Percentiles rank a stretch among this genome's conserved stretches.
Conservation (phyloP, 35 echinoderm and acorn worm species). For the Apostichopus parvimensis region DNA sequence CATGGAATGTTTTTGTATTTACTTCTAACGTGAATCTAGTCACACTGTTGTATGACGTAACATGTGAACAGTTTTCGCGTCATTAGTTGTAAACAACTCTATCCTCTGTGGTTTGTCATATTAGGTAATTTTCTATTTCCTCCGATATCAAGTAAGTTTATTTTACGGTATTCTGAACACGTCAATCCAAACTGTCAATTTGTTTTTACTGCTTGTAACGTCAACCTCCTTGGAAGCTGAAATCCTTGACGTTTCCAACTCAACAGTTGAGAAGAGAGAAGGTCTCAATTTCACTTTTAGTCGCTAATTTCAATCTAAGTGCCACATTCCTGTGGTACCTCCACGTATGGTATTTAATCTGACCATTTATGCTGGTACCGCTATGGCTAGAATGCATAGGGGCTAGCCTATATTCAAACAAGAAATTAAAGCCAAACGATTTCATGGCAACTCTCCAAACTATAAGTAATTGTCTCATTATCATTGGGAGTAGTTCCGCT, state of each 20-base stretch:
- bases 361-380: too few species aligned
- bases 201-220: conserved; percentile 13
- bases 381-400: too few species aligned
- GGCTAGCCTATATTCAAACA: too few species aligned
- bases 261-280: neutral
- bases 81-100: neutral
- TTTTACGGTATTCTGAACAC: conserved; percentile 17
- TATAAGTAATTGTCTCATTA: too few species aligned
- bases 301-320: neutral
- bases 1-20: too few species aligned
- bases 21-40: neutral
- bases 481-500: too few species aligned
- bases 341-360: too few species aligned
- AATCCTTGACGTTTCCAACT: neutral
- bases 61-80: neutral
- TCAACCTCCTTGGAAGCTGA: neutral
- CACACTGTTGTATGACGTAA: neutral
- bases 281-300: conserved; percentile 29
- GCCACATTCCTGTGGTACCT: neutral
- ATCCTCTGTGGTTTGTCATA: neutral
- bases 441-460: too few species aligned
- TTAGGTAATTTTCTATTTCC: conserved; percentile 14
- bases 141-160: neutral
- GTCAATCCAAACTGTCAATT: conserved; percentile 33
- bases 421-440: too few species aligned